A percentile compares a stretch with the other conserved stretches of the same genome.
Evolutionary conservation across 2,888 invertebrate genomes (phyloP).

Genomic region (Omphaloscelis lunosa): DNA sequence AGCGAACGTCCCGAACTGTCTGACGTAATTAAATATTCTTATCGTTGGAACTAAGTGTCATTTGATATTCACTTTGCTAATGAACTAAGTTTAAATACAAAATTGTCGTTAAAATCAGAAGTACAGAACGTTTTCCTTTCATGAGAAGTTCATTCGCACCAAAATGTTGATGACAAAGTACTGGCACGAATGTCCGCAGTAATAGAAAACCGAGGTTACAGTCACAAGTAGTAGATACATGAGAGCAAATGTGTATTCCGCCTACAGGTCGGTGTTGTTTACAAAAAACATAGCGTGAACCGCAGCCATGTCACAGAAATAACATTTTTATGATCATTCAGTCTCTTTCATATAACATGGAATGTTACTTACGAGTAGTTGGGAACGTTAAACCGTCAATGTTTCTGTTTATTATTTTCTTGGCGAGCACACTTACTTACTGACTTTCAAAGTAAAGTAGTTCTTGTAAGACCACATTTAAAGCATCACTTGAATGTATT

Average conservation of each 20-base stretch:
- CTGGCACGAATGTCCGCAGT: conserved; percentile 50
- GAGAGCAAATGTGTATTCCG: conserved; percentile 60
- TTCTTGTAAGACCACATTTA: conserved; percentile 32
- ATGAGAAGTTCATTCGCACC: conserved; percentile 26
- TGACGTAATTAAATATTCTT: conserved; percentile 45
- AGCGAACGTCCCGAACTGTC: conserved; percentile 32
- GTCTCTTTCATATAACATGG: conserved; percentile 65
- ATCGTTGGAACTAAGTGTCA: conserved; percentile 38
- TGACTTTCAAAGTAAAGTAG: conserved; percentile 56
- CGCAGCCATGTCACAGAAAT: conserved; percentile 68
- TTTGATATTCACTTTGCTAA: conserved; percentile 42
- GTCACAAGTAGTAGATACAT: conserved; percentile 43
- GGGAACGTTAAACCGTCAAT: conserved; percentile 60
- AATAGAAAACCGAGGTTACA: conserved; percentile 59
- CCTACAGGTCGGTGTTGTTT: conserved; percentile 62
- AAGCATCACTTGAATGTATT: conserved; percentile 24
- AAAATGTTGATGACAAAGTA: conserved; percentile 44
- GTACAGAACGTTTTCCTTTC: conserved; percentile 10
- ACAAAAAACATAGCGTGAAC: conserved; percentile 65
- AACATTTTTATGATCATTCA: conserved; percentile 69
- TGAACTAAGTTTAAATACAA: conserved; percentile 20
- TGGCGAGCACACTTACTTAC: conserved; percentile 38
- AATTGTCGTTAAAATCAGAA: not conserved
- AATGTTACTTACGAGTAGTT: conserved; percentile 64
- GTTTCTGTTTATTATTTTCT: conserved; percentile 65